phyloP scores from a whole-genome alignment of 1,140 invertebrate genomes.

The Diabrotica undecimpunctata region DNA sequence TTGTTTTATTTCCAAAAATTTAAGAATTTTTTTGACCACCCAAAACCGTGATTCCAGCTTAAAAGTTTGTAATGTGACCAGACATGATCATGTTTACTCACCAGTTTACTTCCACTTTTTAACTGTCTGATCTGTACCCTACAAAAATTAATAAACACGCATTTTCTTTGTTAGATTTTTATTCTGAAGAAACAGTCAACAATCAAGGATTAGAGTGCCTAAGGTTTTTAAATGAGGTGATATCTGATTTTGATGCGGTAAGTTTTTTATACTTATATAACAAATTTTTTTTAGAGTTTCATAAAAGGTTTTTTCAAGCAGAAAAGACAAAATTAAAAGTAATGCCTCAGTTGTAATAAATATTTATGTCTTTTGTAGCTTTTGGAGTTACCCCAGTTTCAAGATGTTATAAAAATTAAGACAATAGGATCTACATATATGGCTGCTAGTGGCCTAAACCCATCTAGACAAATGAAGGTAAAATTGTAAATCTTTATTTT shows the following conservation, averaged over 20 bases:
- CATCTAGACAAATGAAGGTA: constrained; percentile 64
- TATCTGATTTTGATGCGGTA: constrained; percentile 95
- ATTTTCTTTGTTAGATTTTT: constrained; percentile 70
- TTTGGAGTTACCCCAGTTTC: constrained; percentile 77
- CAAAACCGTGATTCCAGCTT: too few relatives aligned
- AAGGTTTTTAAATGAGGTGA: constrained; percentile 95
- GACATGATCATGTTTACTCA: too few relatives aligned
- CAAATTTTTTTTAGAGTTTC: too few relatives aligned
- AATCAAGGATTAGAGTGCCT: constrained; percentile 95
- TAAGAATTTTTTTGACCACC: too few relatives aligned
- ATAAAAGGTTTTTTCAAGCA: too few relatives aligned
- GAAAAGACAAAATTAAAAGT: too few relatives aligned
- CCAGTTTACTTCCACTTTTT: too few relatives aligned
- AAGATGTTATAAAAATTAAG: constrained; percentile 95
- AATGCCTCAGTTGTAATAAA: too few relatives aligned
- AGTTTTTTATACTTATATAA: constrained; percentile 46
- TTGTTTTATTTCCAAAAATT: too few relatives aligned
- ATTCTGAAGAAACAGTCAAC: constrained; percentile 92
- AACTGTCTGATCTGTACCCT: too few relatives aligned
- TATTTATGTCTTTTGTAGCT: constrained; percentile 58
- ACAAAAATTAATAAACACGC: too few relatives aligned
- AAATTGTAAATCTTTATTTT: constrained; percentile 21
- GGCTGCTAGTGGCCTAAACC: constrained; percentile 89
- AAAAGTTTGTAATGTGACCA: too few relatives aligned
- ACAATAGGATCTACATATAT: constrained; percentile 97